Base-by-base conservation (phyloP, 2,888 invertebrate genomes). In the Synergus umbraculus region DNA sequence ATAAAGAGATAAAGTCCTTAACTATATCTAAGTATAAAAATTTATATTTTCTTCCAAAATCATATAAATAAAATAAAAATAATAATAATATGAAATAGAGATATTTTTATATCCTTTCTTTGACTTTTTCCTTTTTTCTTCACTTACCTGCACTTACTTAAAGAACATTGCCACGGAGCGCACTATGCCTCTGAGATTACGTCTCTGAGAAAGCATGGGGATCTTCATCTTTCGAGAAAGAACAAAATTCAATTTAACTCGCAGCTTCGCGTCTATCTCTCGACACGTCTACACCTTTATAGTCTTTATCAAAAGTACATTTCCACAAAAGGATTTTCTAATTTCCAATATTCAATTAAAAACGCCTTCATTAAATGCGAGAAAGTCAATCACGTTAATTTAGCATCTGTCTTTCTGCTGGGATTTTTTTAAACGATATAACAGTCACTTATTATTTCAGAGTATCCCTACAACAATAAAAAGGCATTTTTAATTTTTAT, bases 221-320 rank as follows among this genome's bases (percentile, higher is more conserved):
- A 63, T 29, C 63, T 63, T 63, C 63, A 22, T 63, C 63, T 63
- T 63, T 63, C 29, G 12, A 63, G 63, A 63, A 63, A 63, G 63
- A 63, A 63, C 29, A 13, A 63, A 63, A 63, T 63, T 63, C 63
- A 63, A 63, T 63, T 63, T 63, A 63, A 29, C 63, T 63, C 63
- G 12, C 7, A 63, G 63, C 29, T 63, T 29, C 13, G 63, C 63
- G 29, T 63, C 63, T 63, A 13, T 4, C 22, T 22, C 29, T 63
- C 29, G 29, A 63, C 63, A 63, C 4, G 13, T 63, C 22, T 63
- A 29, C 29, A 63, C 7, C 12, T 63, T 22, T 29, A 63, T 29
- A 63, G 29, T 29, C 22, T 63, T 63, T 5, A 29, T 29, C 63
- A 63, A 29, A 63, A 63, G 63, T 63, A 29, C 63, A 63, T 29